These are phyloP conservation scores for Penelope pileata DNA, from an alignment of 2,113 vertebrate species.

Conservation along the genomic window DNA sequence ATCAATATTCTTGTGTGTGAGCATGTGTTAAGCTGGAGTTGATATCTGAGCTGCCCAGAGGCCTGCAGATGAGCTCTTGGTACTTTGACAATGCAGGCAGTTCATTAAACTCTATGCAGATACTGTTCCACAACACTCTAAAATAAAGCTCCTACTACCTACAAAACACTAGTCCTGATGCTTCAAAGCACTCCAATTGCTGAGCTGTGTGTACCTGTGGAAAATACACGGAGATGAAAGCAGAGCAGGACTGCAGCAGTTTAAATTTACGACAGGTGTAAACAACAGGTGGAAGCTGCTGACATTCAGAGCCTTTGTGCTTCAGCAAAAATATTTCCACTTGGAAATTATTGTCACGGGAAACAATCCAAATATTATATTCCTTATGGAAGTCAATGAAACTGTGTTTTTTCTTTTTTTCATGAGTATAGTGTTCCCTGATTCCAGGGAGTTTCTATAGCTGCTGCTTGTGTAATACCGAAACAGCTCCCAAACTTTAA, in stretches of 20 bases:
- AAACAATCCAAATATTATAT: neutral
- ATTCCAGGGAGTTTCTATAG: neutral
- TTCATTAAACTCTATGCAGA: neutral
- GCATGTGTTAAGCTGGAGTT: neutral
- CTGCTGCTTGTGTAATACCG: neutral
- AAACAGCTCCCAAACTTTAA: neutral
- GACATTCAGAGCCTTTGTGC: rapidly evolving
- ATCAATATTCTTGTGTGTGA: rapidly evolving
- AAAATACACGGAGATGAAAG: neutral
- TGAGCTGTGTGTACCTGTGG: rapidly evolving
- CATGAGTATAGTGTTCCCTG: neutral
- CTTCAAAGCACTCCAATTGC: neutral
- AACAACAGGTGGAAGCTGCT: neutral
- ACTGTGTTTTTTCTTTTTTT: neutral
- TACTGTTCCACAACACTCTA: neutral
- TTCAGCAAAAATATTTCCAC: neutral
- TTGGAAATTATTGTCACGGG: neutral
- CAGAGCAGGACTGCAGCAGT: neutral
- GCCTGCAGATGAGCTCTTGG: neutral
- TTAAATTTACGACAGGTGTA: neutral
- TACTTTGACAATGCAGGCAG: too few species aligned
- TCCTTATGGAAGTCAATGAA: neutral
- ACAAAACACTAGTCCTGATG: neutral
- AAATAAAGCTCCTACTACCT: neutral
- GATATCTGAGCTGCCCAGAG: neutral